Evolutionary conservation across 2,888 invertebrate species (phyloP), one percentile per base, ranked within the genome.

Genomic region (Iphiclides podalirius): DNA sequence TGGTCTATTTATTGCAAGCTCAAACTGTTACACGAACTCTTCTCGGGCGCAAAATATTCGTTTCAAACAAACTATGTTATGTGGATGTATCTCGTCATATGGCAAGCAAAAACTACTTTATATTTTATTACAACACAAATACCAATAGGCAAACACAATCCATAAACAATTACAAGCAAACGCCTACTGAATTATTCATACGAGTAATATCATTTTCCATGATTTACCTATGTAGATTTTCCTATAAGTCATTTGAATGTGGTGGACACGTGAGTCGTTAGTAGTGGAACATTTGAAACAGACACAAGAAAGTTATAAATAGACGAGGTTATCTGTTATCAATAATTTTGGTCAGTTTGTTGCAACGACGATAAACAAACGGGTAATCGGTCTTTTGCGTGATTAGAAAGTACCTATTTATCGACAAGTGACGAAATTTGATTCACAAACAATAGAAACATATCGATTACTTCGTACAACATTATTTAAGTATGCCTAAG

Each of bases 131-230:
- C 6, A 6, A 20, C 3, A 20, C 4, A 20, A 20, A 20, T 4
- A 20, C 20, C 4, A 8, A 26, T 26, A 7, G 8, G 26, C 26
- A 26, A 26, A 26, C 55, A 61, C 34, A 47, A 58, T 58, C 52
- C 57, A 58, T 60, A 55, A 47, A 55, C 58, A 57, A 56, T 58
- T 61, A 62, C 60, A 13, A 36, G 9, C n/a, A n/a, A 31, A 31
- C 2, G 2, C 11, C 11, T 31, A n/a, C n/a, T 72, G 67, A 71
- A 77, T 75, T 70, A 75, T 75, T 78, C 65, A 75, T 72, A 31
- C n/a, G n/a, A n/a, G n/a, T n/a, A n/a, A n/a, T n/a, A n/a, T 63
- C 56, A 59, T 63, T 53, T 62, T 57, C 58, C 60, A 67, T 66
- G 60, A 8, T 4, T 31, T 11, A 31, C 4, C 31, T 31, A 11